Evolutionary conservation across 2,797 vertebrate genomes (phyloP).

Genomic region (Neosalanx taihuensis): DNA sequence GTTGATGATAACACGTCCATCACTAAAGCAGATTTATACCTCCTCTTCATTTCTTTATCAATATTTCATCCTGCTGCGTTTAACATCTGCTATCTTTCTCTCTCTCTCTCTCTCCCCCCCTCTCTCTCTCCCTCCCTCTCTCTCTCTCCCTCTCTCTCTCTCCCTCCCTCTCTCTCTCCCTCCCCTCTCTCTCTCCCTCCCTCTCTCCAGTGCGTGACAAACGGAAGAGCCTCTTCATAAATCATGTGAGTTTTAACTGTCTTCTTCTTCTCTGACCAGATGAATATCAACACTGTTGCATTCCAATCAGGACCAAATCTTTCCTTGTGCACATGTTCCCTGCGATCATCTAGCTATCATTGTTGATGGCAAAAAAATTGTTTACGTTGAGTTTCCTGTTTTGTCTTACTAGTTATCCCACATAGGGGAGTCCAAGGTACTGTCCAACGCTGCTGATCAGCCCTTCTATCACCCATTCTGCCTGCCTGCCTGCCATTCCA

Average conservation of each 20-base stretch:
- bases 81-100: not conserved
- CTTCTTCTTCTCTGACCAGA: not conserved
- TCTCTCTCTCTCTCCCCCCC: conserved; percentile 5
- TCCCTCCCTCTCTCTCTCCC: not conserved
- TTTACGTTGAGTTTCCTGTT: conserved; percentile 12
- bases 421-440: conserved; percentile 77
- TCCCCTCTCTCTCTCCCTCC: conserved; percentile 6
- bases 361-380: not conserved
- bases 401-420: conserved; percentile 76
- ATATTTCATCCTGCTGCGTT: too few species aligned
- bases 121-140: not conserved
- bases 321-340: too few species aligned
- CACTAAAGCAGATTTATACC: not conserved
- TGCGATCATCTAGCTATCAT: too few species aligned
- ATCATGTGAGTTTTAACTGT: conserved; percentile 86
- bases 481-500: not conserved
- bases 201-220: conserved; percentile 89
- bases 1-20: too few species aligned
- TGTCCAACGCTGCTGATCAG: conserved; percentile 12
- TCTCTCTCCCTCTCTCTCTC: not conserved
- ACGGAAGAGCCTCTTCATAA: conserved; percentile 97
- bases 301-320: too few species aligned
- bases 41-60: not conserved
- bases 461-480: not conserved
- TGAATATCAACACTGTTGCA: not conserved